Conservation (phyloP, 2,797 vertebrate species). For the Gymnoscopelus microlampas region DNA sequence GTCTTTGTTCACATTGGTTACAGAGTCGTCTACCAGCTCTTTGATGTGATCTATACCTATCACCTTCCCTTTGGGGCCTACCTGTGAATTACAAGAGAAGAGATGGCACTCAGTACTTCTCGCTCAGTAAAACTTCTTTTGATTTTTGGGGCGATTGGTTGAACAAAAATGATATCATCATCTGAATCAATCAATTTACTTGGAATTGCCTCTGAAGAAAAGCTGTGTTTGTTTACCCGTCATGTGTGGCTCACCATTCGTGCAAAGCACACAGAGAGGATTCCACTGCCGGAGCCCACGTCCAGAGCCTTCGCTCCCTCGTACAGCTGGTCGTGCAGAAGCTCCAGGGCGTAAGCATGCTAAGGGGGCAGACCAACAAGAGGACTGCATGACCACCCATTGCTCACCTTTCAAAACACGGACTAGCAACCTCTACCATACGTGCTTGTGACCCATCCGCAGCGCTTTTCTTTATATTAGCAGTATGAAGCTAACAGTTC, state of each 20-base stretch:
- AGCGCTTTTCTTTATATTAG: background rate
- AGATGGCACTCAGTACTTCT: background rate
- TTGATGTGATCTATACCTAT: slow-evolving; percentile 99
- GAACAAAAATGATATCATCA: background rate
- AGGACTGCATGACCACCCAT: slow-evolving; percentile 36
- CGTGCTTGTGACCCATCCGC: background rate
- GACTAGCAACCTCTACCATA: background rate
- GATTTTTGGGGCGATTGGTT: slow-evolving; percentile 11
- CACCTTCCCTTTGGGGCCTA: slow-evolving; percentile 94
- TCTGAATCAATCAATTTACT: background rate
- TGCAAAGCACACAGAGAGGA: slow-evolving; percentile 95
- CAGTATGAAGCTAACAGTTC: no score
- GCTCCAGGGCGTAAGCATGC: slow-evolving; percentile 98
- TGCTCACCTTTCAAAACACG: slow-evolving; percentile 14
- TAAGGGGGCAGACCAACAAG: slow-evolving; percentile 61
- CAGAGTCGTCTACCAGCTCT: slow-evolving; percentile 96
- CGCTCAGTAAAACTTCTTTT: background rate
- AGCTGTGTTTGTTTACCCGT: slow-evolving; percentile 52
- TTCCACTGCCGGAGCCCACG: slow-evolving; percentile 97
- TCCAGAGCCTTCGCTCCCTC: slow-evolving; percentile 98
- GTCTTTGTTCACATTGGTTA: slow-evolving; percentile 97
- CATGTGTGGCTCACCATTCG: slow-evolving; percentile 90
- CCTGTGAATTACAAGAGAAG: slow-evolving; percentile 75
- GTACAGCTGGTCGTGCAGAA: slow-evolving; percentile 93
- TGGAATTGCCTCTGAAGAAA: slow-evolving; percentile 33